These are phyloP conservation scores for Paradoxurus hermaphroditus DNA, from an alignment of 2,113 vertebrate genomes.

Conservation along the genomic window DNA sequence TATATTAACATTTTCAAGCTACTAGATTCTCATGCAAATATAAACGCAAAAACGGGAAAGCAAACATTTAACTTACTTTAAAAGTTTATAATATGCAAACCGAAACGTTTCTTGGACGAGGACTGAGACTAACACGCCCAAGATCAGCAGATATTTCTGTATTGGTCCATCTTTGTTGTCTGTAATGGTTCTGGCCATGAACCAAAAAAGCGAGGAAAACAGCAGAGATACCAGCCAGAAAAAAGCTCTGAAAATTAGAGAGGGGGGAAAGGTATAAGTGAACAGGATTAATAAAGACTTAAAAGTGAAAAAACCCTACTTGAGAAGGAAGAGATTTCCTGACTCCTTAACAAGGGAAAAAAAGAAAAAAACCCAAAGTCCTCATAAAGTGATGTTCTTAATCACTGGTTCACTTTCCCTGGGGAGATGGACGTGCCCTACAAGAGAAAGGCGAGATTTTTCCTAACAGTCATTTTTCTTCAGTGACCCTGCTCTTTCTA, in stretches of 20 bases:
- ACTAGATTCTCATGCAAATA: slow-evolving; percentile 32
- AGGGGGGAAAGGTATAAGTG: background rate
- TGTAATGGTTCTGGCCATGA: slow-evolving; percentile 83
- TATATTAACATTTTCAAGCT: background rate
- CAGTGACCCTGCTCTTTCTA: background rate
- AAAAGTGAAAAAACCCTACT: background rate
- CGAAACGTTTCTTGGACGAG: slow-evolving; percentile 85
- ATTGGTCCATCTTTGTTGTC: slow-evolving; percentile 76
- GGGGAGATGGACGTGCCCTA: background rate
- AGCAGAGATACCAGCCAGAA: slow-evolving; percentile 86
- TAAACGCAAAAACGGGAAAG: background rate
- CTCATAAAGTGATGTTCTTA: background rate
- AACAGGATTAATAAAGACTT: slow-evolving; percentile 10
- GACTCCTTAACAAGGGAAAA: background rate
- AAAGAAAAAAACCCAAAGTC: background rate
- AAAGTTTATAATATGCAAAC: slow-evolving; percentile 84
- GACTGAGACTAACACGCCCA: slow-evolving; percentile 85
- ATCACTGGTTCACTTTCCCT: background rate
- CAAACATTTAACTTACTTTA: slow-evolving; percentile 83
- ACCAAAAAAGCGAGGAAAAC: slow-evolving; percentile 85
- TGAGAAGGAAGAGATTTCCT: background rate
- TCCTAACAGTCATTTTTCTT: background rate
- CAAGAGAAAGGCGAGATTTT: background rate
- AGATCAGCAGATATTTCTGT: slow-evolving; percentile 86
- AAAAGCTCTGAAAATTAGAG: slow-evolving; percentile 80